Base-by-base conservation (phyloP, 1,140 invertebrate genomes). In the Rhagoletis zephyria region DNA sequence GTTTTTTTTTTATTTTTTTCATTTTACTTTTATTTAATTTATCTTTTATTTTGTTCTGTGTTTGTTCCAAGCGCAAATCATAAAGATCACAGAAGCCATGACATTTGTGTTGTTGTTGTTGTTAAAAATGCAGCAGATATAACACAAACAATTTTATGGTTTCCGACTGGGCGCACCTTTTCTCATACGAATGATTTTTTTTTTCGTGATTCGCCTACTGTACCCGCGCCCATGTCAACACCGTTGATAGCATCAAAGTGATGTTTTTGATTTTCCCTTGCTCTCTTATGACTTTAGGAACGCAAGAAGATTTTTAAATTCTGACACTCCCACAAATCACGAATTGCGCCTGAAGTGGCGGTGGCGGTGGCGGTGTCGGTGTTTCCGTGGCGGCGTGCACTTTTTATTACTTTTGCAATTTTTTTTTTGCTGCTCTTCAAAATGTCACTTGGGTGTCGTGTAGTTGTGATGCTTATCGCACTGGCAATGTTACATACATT, bases 81-180 rank as follows among this genome's bases (percentile, higher is more conserved):
- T 81, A 56, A 81, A 81, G 74, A 81, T 81, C 48, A 56, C 74
- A 81, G 48, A 81, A 81, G 74, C 19, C 51, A 56, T 19, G 7
- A 81, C 6, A 81, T 56, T 59, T 59, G 30, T 30, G 30, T 30
- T 77, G 51, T 56, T 51, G 48, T 3, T 77, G 16, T 51, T 56
- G 48, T 30, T 30, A 16, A 0, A 56, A 5, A 48, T 45, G n/a
- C 67, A 56, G 48, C 74, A 81, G 74, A 16, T 81, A 19, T 16
- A 4, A 7, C 14, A 48, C 70, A 48, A 48, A 16, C 14, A 51
- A 45, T 48, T 12, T 48, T 48, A 74, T n/a, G 48, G 12, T 48
- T 30, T n/a, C 30, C 30, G n/a, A 56, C 51, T 81, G 51, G 51
- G 42, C 48, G 74, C 74, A 42, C 74, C 74, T 81, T 81, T 63